A percentile compares a stretch with the other conserved stretches of the same genome.
Conservation (phyloP, 2,113 vertebrate species). For the Gymnocephalus cernua region DNA sequence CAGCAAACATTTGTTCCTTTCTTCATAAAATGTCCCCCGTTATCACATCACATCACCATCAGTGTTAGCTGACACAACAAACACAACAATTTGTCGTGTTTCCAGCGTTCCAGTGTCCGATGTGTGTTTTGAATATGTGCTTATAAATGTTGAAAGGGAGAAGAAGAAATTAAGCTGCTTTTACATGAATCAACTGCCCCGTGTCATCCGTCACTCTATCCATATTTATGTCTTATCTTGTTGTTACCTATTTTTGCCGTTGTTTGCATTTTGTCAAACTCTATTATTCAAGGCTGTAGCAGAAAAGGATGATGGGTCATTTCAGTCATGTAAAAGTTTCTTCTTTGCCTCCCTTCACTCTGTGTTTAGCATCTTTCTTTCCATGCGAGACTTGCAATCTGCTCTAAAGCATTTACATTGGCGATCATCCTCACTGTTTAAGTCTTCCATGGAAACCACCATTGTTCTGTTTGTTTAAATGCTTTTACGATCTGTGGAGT, state of each 20-base stretch:
- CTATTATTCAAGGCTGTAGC: constrained; percentile 36
- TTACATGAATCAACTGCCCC: constrained; percentile 53
- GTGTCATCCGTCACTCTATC: constrained; percentile 22
- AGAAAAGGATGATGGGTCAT: constrained; percentile 60
- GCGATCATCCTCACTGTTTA: not conserved
- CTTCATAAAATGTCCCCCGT: constrained; percentile 14
- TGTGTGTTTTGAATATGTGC: constrained; percentile 56
- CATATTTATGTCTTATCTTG: constrained; percentile 14
- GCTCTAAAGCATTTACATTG: constrained; percentile 62
- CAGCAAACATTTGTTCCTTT: constrained; percentile 27
- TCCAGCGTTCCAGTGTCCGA: constrained; percentile 20
- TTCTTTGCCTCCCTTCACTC: constrained; percentile 55
- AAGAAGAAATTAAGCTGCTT: constrained; percentile 34
- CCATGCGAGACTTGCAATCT: constrained; percentile 46
- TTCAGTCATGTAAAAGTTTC: constrained; percentile 64
- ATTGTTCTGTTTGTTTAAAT: not conserved
- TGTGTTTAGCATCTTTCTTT: constrained; percentile 53
- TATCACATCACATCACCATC: constrained; percentile 32
- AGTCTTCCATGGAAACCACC: not conserved
- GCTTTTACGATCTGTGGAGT: constrained; percentile 19
- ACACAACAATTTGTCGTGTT: constrained; percentile 32
- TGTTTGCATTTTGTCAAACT: constrained; percentile 38
- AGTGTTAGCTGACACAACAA: constrained; percentile 26
- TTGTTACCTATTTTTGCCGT: constrained; percentile 3
- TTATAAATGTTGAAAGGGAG: constrained; percentile 51